phyloP scores from a whole-genome alignment of 2,797 vertebrate genomes.

The Notoglanidium macrostoma region DNA sequence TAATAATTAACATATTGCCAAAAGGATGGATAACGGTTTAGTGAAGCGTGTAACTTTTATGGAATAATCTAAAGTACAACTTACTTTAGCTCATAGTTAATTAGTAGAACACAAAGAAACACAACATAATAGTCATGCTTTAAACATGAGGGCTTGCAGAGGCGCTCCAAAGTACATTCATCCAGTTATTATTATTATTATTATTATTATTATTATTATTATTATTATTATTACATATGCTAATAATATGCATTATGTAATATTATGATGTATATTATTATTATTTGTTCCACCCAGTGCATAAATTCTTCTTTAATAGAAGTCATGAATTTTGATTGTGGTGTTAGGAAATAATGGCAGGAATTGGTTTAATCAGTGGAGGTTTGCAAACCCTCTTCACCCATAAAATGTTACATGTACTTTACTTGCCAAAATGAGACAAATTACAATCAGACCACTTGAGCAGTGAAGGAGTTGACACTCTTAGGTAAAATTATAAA shows the following conservation, averaged over 20 bases:
- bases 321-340: not conserved
- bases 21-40: not conserved
- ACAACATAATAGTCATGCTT: not conserved
- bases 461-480: not conserved
- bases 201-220: no score
- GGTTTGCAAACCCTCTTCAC: not conserved
- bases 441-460: not conserved
- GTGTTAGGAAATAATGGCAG: not conserved
- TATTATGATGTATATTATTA: no score
- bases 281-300: no score
- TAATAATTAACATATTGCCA: slow-evolving; percentile 72
- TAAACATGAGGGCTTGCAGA: not conserved
- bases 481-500: no score
- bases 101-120: not conserved
- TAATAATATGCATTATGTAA: no score
- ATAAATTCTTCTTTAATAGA: not conserved
- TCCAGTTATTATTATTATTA: not conserved
- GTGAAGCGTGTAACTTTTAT: slow-evolving; percentile 32
- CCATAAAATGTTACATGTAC: not conserved
- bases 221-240: no score
- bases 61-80: slow-evolving; percentile 39
- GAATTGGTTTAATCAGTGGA: not conserved
- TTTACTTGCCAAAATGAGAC: not conserved
- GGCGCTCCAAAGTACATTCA: not conserved
- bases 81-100: slow-evolving; percentile 3